A percentile compares a stretch with the other conserved stretches of the same genome.
Evolutionary conservation across 2,797 vertebrate genomes (phyloP).

Genomic region (Orestias chungarensis): DNA sequence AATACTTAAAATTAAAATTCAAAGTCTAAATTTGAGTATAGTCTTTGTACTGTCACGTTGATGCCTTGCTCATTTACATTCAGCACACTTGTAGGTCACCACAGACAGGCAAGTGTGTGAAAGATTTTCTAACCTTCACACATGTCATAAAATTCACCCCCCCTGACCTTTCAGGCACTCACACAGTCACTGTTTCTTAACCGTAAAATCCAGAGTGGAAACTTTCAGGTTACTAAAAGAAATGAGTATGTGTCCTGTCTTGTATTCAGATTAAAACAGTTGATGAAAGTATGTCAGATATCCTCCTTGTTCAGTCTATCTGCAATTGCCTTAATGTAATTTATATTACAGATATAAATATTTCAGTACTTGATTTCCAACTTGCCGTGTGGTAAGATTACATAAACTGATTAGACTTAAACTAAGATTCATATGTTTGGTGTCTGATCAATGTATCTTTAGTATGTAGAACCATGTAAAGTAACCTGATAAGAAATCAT

Average conservation of each 20-base stretch:
- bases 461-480: no score
- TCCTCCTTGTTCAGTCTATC: background rate
- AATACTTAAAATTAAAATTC: background rate
- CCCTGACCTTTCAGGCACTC: constrained; percentile 23
- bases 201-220: constrained; percentile 1
- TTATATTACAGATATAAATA: background rate
- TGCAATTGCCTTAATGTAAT: background rate
- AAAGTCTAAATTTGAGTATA: background rate
- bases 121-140: constrained; percentile 6
- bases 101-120: background rate
- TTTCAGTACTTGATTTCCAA: constrained; percentile 34
- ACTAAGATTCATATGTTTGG: no score
- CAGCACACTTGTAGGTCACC: background rate
- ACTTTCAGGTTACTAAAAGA: background rate
- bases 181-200: background rate
- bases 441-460: no score
- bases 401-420: constrained; percentile 35
- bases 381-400: constrained; percentile 37
- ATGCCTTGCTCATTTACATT: constrained; percentile 5
- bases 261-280: background rate
- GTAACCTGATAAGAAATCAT: no score
- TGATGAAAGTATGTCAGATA: background rate
- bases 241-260: background rate
- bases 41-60: background rate
- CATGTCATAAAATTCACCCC: background rate